Percentiles rank a stretch among this genome's conserved stretches.
Evolutionary conservation across 2,797 vertebrate species (phyloP).

Genomic region (Phrynocephalus guinanensis): DNA sequence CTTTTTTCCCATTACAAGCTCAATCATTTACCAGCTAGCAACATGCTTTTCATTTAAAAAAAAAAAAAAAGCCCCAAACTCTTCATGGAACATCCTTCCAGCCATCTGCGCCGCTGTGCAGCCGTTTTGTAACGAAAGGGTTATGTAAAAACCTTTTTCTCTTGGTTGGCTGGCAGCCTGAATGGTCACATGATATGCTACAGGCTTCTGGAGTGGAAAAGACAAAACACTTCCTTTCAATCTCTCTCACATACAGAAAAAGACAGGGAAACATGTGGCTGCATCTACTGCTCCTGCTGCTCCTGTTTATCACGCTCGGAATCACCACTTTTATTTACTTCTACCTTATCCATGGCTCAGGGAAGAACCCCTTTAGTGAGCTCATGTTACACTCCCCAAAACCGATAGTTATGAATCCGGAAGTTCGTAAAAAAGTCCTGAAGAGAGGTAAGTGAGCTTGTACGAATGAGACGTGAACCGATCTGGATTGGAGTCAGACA

Average conservation of each 20-base stretch:
- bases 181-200: background rate
- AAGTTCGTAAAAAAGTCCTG: conserved; percentile 82
- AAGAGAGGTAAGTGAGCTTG: conserved; percentile 80
- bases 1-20: no score
- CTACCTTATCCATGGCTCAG: background rate
- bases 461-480: background rate
- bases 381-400: conserved; percentile 67
- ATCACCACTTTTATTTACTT: background rate
- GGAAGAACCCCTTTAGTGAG: conserved; percentile 37
- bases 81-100: no score
- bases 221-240: no score
- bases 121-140: no score
- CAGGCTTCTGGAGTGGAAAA: background rate
- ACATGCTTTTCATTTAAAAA: no score
- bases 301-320: conserved; percentile 8
- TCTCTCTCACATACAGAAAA: fast-evolving
- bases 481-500: no score
- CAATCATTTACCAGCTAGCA: no score
- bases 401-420: conserved; percentile 80
- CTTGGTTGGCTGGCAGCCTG: background rate
- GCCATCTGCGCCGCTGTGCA: no score
- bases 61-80: no score
- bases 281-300: conserved; percentile 1
- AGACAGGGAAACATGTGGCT: conserved; percentile 37
- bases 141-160: background rate